Conservation (phyloP, 2,113 vertebrate genomes). For the Tachysurus fulvidraco region DNA sequence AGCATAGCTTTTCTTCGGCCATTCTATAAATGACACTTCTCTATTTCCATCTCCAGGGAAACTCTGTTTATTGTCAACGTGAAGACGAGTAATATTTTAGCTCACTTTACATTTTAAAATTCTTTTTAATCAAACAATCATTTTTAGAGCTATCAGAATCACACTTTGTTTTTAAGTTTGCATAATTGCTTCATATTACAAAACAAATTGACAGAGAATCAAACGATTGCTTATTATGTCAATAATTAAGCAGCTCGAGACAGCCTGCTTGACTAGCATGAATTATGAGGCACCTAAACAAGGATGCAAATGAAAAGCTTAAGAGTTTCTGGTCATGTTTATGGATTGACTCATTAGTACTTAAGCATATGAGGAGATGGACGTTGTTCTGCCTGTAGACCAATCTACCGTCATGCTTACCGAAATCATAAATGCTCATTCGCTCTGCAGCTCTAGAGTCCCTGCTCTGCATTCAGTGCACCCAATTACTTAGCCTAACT, state of each 20-base stretch:
- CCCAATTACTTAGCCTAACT: slow-evolving; percentile 75
- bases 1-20: not conserved
- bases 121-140: not conserved
- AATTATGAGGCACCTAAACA: not conserved
- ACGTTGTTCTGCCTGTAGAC: not conserved
- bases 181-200: not conserved
- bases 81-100: not conserved
- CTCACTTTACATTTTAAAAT: not conserved
- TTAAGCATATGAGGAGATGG: not conserved
- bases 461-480: slow-evolving; percentile 69
- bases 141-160: not conserved
- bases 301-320: not conserved
- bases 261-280: not conserved
- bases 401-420: slow-evolving; percentile 49
- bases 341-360: slow-evolving; percentile 60
- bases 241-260: not conserved
- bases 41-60: not conserved
- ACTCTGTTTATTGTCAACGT: not conserved
- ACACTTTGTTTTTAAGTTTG: not conserved
- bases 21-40: not conserved
- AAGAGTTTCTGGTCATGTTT: slow-evolving; percentile 49
- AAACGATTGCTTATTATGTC: not conserved
- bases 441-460: slow-evolving; percentile 50
- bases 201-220: not conserved
- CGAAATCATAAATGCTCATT: slow-evolving; percentile 65